Evolutionary conservation across 1,140 invertebrate genomes (phyloP).

Genomic region (Lasaia peninsularis): DNA sequence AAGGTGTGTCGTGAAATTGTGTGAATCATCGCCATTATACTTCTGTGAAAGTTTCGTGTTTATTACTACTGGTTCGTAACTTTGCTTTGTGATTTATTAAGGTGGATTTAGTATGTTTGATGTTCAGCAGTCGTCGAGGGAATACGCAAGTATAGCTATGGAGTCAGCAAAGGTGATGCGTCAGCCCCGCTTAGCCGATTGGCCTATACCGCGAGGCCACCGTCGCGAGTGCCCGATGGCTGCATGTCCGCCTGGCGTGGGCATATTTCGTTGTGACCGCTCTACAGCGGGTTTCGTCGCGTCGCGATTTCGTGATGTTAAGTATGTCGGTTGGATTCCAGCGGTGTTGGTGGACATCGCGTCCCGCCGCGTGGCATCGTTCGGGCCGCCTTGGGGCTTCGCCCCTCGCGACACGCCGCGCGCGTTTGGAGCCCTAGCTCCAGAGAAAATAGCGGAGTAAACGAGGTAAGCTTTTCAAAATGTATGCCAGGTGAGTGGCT

Average conservation of each 20-base stretch:
- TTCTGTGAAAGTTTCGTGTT: constrained; percentile 72
- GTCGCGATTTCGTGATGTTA: constrained; percentile 60
- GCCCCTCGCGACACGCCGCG: constrained; percentile 66
- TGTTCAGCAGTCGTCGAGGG: constrained; percentile 48
- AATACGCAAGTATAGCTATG: constrained; percentile 34
- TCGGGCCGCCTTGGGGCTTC: constrained; percentile 54
- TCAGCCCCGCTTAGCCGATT: constrained; percentile 35
- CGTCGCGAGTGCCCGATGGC: constrained; percentile 64
- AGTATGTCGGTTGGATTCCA: constrained; percentile 70
- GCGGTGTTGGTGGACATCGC: constrained; percentile 60
- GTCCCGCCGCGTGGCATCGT: constrained; percentile 56
- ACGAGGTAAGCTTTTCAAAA: constrained; percentile 60
- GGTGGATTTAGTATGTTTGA: constrained; percentile 70
- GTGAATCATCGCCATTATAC: constrained; percentile 58
- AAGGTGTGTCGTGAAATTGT: constrained; percentile 66
- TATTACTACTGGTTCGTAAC: constrained; percentile 74
- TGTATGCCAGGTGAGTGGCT: constrained; percentile 46
- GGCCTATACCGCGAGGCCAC: constrained; percentile 55
- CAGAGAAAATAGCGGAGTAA: constrained; percentile 42
- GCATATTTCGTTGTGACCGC: constrained; percentile 42
- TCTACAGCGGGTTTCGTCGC: constrained; percentile 46
- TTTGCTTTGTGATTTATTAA: constrained; percentile 73
- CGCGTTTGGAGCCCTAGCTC: constrained; percentile 73
- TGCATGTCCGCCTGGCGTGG: constrained; percentile 64
- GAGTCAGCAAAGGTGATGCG: constrained; percentile 40